A percentile compares a stretch with the other conserved stretches of the same genome.
These are phyloP conservation scores for Blera fallax DNA, from an alignment of 2,888 invertebrate species.

Conservation along the genomic window DNA sequence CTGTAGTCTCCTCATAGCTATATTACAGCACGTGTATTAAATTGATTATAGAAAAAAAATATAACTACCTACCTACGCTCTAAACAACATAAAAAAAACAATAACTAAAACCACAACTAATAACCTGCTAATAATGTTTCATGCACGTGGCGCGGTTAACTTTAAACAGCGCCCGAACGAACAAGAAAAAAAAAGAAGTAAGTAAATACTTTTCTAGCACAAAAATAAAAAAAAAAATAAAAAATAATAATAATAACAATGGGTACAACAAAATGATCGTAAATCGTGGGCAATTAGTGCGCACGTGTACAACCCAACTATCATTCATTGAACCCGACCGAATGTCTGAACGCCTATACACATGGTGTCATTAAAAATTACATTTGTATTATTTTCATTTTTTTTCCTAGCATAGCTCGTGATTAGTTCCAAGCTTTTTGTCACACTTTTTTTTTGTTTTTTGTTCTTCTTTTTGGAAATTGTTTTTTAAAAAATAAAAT, in stretches of 20 bases:
- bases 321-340: slow-evolving; percentile 56
- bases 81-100: background rate
- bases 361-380: slow-evolving; percentile 32
- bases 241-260: slow-evolving; percentile 12
- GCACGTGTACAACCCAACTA: slow-evolving; percentile 56
- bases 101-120: background rate
- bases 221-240: slow-evolving; percentile 4
- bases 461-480: background rate
- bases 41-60: background rate
- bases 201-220: background rate
- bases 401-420: slow-evolving; percentile 5
- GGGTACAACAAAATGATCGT: slow-evolving; percentile 28
- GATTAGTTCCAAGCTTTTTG: slow-evolving; percentile 22
- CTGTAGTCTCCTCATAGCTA: too few species aligned
- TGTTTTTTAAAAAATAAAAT: background rate
- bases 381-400: background rate
- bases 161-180: background rate
- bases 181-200: background rate
- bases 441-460: slow-evolving; percentile 7
- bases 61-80: too few species aligned
- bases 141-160: slow-evolving; percentile 12
- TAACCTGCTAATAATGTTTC: background rate
- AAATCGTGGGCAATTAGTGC: slow-evolving; percentile 57
- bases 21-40: background rate
- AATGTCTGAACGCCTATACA: slow-evolving; percentile 28